Base-by-base conservation (phyloP, 2,113 vertebrate genomes). In the Xenotilapia longispinis region DNA sequence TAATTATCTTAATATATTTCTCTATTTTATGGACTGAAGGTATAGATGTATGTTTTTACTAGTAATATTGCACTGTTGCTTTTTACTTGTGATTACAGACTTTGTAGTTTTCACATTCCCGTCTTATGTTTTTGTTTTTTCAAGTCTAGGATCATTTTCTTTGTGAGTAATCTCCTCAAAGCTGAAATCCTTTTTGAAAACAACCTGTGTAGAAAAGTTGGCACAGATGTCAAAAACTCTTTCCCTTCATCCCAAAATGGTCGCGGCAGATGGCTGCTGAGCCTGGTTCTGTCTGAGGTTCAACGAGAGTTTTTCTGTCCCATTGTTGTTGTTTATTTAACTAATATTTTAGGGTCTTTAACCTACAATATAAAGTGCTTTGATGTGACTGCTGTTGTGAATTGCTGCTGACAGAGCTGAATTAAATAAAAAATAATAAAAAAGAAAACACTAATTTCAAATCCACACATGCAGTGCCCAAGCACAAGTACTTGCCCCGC, bases 111-210 rank as follows among this genome's bases (percentile, higher is more conserved):
- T 70, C n/a, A 70, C 11, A 1, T 40, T 70, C 8, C 5, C 5
- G 0, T 23, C n/a, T 15, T 42, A 3, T 23, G 55, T 3, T 28
- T 7, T 33, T 42, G 21, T 15, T 70, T 42, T 42, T 70, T 26
- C 65, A 26, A 3, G 38, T 70, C 12, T 9, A 15, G n/a, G 12
- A 42, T 70, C 0, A 68, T 68, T 70, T 5, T 70, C 36, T 23
- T 42, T 70, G n/a, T 15, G n/a, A 42, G 0, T 70, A 0, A 23
- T 42, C 38, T 70, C 7, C 1, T 38, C 4, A 38, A n/a, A 23
- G 12, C 7, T 70, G 4, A 42, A 49, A 19, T 10, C 8, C 8
- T 38, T 63, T 31, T 9, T 40, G 31, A 38, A 49, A n/a, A 14
- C 5, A 45, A 19, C n/a, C 23, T 51, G 17, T 33, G 19, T 33